These are phyloP conservation scores for Stenodema calcarata DNA, from an alignment of 2,888 invertebrate genomes.

Conservation along the genomic window DNA sequence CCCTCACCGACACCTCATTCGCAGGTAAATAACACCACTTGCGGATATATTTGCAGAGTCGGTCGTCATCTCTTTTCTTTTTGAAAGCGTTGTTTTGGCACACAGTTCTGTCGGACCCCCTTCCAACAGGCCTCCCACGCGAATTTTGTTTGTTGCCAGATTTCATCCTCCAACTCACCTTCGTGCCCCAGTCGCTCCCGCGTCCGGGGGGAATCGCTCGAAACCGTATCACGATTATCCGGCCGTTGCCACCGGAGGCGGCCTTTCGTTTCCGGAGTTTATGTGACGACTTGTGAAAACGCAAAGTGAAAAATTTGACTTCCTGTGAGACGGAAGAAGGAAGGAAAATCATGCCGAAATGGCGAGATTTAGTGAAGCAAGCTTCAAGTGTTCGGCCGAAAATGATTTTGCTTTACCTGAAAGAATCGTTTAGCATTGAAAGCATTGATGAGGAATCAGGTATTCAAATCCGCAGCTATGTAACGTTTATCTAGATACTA, in stretches of 20 bases:
- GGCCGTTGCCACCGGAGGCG: neutral
- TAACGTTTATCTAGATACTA: no score
- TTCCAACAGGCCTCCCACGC: conserved; percentile 7
- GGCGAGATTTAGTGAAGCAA: conserved; percentile 32
- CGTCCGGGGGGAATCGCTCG: neutral
- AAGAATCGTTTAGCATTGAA: conserved; percentile 38
- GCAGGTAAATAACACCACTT: neutral
- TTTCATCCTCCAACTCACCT: conserved; percentile 14
- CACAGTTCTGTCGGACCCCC: neutral
- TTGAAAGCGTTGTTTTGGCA: neutral
- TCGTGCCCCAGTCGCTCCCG: neutral
- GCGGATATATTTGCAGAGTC: neutral
- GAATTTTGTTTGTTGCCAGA: conserved; percentile 20
- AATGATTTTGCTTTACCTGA: conserved; percentile 17
- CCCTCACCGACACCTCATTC: neutral
- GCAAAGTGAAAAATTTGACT: no score
- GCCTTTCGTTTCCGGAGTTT: neutral
- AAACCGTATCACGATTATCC: neutral
- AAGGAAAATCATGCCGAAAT: conserved; percentile 12
- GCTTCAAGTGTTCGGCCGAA: conserved; percentile 28
- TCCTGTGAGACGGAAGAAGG: neutral
- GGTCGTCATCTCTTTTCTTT: conserved; percentile 11
- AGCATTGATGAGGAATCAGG: conserved; percentile 36
- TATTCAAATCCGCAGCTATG: no score
- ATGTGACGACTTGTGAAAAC: no score